Percentiles rank a stretch among this genome's conserved stretches.
These are phyloP conservation scores for Megatriorchis doriae DNA, from an alignment of 2,113 vertebrate species.

Conservation along the genomic window DNA sequence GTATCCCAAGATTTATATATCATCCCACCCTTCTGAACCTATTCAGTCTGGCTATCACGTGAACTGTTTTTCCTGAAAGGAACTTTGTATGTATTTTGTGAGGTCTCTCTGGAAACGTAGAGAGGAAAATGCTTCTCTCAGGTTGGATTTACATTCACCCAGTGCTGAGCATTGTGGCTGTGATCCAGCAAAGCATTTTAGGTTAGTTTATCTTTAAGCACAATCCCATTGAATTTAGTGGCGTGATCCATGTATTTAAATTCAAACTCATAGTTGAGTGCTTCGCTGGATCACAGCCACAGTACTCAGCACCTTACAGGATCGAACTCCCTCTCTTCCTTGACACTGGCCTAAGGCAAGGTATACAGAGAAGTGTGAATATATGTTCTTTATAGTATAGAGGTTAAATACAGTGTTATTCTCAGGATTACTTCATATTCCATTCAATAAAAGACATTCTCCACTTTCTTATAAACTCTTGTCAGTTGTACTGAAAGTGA, in stretches of 20 bases:
- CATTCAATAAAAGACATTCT: background rate
- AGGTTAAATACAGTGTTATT: conserved; percentile 7
- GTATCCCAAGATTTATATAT: background rate
- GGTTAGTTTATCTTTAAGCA: conserved; percentile 19
- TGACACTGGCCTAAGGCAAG: conserved; percentile 3
- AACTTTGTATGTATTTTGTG: background rate
- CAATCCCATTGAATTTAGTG: conserved; percentile 17
- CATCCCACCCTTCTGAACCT: background rate
- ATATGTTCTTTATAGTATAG: background rate
- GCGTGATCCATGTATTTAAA: background rate
- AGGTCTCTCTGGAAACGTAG: background rate
- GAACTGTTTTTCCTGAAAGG: background rate
- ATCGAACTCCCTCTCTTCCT: background rate
- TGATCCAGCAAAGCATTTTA: conserved; percentile 39
- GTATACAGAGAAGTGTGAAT: background rate
- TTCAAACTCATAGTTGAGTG: background rate
- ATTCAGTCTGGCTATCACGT: background rate
- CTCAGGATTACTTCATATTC: conserved; percentile 4
- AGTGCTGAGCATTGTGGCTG: background rate
- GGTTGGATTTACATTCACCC: background rate
- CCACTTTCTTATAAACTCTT: background rate
- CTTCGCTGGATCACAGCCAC: conserved; percentile 25
- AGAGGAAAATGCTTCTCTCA: background rate
- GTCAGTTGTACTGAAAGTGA: background rate
- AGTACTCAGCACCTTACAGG: background rate